Evolutionary conservation across 92 coral and sea anemone species (phyloP).

Genomic region (Muricea muricata): DNA sequence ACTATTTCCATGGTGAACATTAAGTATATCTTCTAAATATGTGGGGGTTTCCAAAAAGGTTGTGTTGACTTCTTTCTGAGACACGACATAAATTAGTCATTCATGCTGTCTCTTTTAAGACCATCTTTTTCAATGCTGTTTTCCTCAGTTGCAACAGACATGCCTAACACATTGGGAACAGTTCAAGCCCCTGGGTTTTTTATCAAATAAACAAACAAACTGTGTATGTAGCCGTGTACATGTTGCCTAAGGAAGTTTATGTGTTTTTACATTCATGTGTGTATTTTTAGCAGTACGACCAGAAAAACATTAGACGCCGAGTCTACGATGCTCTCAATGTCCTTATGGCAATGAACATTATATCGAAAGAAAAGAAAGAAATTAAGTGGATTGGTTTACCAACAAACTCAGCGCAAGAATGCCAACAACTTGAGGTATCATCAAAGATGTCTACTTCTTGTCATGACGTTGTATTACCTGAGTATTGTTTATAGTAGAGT

Average conservation of each 20-base stretch:
- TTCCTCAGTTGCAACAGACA: no score
- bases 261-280: neutral
- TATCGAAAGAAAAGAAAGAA: slow-evolving; percentile 97
- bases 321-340: slow-evolving; percentile 99
- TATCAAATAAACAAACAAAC: neutral
- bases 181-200: no score
- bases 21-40: no score
- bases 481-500: neutral
- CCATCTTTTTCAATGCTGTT: no score
- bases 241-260: neutral
- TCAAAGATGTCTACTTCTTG: neutral
- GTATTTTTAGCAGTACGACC: slow-evolving; percentile 88
- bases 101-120: no score
- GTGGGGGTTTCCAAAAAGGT: no score
- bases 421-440: slow-evolving; percentile 94
- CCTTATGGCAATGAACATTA: slow-evolving; percentile 99
- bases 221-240: no score
- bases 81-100: no score
- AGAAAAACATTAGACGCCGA: slow-evolving; percentile 95
- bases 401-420: slow-evolving; percentile 98
- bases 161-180: no score
- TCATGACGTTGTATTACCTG: neutral
- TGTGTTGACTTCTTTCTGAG: no score
- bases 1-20: no score
- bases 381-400: slow-evolving; percentile 99